A percentile compares a stretch with the other conserved stretches of the same genome.
phyloP scores from a whole-genome alignment of 2,888 invertebrate species.

The Scaeva pyrastri region DNA sequence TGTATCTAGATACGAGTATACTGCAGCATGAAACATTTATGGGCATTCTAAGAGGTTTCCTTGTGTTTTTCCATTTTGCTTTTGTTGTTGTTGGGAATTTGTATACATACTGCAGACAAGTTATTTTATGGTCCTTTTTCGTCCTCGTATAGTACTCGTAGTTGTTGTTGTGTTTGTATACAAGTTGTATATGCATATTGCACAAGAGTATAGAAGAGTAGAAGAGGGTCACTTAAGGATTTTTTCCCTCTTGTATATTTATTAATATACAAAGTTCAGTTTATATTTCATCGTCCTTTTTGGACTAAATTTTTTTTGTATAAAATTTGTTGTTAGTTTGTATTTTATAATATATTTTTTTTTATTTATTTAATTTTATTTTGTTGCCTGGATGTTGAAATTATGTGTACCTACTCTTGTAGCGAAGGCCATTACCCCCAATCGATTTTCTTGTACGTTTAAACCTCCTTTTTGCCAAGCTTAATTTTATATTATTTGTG shows the following conservation, averaged over 20 bases:
- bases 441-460: slow-evolving; percentile 48
- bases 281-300: slow-evolving; percentile 22
- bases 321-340: neutral
- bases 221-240: slow-evolving; percentile 35
- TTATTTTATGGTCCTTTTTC: slow-evolving; percentile 47
- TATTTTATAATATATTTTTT: too few relatives aligned
- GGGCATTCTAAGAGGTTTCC: slow-evolving; percentile 20
- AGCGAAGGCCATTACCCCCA: slow-evolving; percentile 55
- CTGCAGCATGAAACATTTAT: slow-evolving; percentile 63
- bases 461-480: neutral
- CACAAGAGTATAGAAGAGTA: neutral
- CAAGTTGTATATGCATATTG: neutral
- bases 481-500: neutral
- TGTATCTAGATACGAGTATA: neutral
- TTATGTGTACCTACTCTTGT: slow-evolving; percentile 22
- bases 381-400: slow-evolving; percentile 31
- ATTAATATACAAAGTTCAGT: neutral
- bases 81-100: slow-evolving; percentile 1
- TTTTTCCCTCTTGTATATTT: neutral
- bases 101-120: slow-evolving; percentile 50
- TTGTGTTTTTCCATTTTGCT: slow-evolving; percentile 5
- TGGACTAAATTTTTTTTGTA: too few relatives aligned
- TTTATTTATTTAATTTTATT: neutral
- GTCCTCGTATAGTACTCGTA: too few relatives aligned
- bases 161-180: too few relatives aligned